These are phyloP conservation scores for Meteorus colon DNA, from an alignment of 2,888 invertebrate species.

Conservation along the genomic window DNA sequence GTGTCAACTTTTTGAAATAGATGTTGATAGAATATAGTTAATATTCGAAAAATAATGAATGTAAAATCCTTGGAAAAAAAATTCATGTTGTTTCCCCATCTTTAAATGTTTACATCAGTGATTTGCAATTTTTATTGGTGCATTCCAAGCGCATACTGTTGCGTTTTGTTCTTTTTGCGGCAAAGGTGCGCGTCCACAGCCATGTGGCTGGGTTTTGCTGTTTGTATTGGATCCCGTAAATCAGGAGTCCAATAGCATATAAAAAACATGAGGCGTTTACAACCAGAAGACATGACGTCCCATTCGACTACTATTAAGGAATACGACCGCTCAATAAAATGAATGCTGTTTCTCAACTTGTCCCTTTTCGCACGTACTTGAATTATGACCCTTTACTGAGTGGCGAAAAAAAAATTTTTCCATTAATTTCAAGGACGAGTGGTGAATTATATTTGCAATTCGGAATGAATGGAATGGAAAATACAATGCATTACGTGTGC, in stretches of 20 bases:
- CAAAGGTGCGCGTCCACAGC: background rate
- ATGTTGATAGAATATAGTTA: no score
- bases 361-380: background rate
- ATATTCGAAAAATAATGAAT: no score
- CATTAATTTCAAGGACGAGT: background rate
- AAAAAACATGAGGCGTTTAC: constrained; percentile 15
- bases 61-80: no score
- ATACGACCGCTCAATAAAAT: constrained; percentile 14
- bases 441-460: background rate
- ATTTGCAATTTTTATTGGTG: constrained; percentile 1
- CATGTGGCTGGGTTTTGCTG: background rate
- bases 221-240: constrained; percentile 15
- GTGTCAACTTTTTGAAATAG: no score
- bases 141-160: constrained; percentile 1
- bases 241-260: constrained; percentile 7
- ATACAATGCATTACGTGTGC: background rate
- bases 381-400: background rate
- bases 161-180: background rate
- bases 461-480: no score
- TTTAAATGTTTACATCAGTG: background rate
- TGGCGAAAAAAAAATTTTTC: background rate
- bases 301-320: constrained; percentile 3
- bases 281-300: constrained; percentile 6
- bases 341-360: constrained; percentile 8
- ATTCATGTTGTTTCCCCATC: background rate